phyloP scores from a whole-genome alignment of 23 tunicate genomes.

The Trididemnum clinides region DNA sequence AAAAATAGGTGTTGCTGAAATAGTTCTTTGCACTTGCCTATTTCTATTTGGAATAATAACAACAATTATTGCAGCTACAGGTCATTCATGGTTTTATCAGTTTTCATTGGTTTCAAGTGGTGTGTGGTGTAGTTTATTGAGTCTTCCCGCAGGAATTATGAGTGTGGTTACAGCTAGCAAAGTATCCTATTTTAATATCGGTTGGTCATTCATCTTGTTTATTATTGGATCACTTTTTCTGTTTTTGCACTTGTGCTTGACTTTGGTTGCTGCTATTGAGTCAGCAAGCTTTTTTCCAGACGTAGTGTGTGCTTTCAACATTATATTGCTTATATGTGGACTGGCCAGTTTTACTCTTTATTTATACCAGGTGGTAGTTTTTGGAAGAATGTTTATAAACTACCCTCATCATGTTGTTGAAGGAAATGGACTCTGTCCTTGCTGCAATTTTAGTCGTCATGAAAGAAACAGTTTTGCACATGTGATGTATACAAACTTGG shows the following conservation, averaged over 20 bases:
- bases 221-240: background rate
- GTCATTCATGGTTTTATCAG: background rate
- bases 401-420: background rate
- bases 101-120: background rate
- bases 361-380: background rate
- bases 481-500: background rate
- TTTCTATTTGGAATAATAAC: background rate
- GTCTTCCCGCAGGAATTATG: conserved; percentile 11
- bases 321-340: background rate
- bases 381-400: background rate
- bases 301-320: background rate
- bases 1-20: background rate
- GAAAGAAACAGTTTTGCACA: background rate
- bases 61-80: background rate
- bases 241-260: background rate
- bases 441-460: background rate
- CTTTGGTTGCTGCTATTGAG: background rate
- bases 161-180: background rate
- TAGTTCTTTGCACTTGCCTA: background rate
- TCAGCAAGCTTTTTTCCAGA: background rate
- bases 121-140: background rate
- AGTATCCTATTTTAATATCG: conserved; percentile 5
- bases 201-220: background rate
- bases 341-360: background rate
- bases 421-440: background rate